Base-by-base conservation (phyloP, 64 coral and sea anemone genomes). In the Stichodactyla mertensii region DNA sequence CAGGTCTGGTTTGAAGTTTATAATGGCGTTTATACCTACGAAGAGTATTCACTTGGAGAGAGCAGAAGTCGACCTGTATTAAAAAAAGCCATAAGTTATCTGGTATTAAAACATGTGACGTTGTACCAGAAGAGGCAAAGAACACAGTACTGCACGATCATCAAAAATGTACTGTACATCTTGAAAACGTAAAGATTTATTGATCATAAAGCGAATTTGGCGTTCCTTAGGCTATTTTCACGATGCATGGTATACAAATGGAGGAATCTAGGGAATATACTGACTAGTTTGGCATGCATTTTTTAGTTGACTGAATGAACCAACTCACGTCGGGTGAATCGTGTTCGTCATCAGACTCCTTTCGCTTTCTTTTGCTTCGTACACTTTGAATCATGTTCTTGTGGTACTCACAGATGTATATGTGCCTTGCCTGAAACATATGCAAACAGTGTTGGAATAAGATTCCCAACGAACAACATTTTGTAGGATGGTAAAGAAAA, bases 321-420 rank as follows among this genome's bases (percentile, higher is more conserved):
- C 14, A 45, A 20, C 86, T 93, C 82, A 99, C 97, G 77, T 99
- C 97, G 56, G 87, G 61, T 52, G 88, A 80, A 61, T 99, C 97
- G 16, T 77, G 85, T 67, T 99, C 97, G 60, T 99, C 97, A 70
- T 99, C 97, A 8, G 97, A 99, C 82, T 99, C 97, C 82, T 99
- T 99, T n/a, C 97, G 88, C 90, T 95, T 99, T 66, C 97, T 89
- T 82, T 99, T 99, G 78, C 93, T 99, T 85, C 97, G 91, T 31
- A 94, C 97, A 53, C 97, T 99, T 58, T 99, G 97, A 74, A 99
- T 99, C 97, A 99, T 92, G 77, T 91, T 94, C 84, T 99, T 99
- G 90, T 99, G 97, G 67, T 93, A 87, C 54, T 95, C 90, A 83
- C 97, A 99, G 55, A 99, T 99, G 52, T 99, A 99, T 52, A 99